Percentiles rank a stretch among this genome's conserved stretches.
These are phyloP conservation scores for Pristiophorus japonicus DNA, from an alignment of 2,113 vertebrate genomes.

Conservation along the genomic window DNA sequence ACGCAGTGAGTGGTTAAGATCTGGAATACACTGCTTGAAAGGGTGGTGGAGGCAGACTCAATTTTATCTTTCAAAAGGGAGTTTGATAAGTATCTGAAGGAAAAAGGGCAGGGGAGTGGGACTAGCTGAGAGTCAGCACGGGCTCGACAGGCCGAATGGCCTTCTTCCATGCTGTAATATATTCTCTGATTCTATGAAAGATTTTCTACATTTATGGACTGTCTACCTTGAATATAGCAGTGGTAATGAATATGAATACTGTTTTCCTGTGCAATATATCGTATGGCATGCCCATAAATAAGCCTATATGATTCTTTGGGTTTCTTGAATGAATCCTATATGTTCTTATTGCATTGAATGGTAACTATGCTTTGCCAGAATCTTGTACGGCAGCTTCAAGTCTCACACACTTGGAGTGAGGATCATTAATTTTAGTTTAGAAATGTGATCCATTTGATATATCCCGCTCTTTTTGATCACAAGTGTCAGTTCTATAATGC, in stretches of 20 bases:
- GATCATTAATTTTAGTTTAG: neutral
- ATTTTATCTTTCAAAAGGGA: too few species aligned
- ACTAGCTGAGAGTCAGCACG: too few species aligned
- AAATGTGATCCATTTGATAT: constrained; percentile 28
- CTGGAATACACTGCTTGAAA: too few species aligned
- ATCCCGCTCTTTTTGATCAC: neutral
- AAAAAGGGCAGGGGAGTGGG: too few species aligned
- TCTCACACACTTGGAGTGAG: neutral
- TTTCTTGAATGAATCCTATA: neutral
- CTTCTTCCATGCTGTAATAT: too few species aligned
- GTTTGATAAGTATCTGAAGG: too few species aligned
- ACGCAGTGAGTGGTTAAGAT: too few species aligned
- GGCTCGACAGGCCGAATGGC: too few species aligned
- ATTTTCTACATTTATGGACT: neutral
- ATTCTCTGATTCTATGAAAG: too few species aligned
- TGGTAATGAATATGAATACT: neutral
- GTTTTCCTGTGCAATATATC: neutral
- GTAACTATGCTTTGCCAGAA: neutral
- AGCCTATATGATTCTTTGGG: neutral
- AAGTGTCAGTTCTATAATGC: too few species aligned
- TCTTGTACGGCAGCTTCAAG: neutral
- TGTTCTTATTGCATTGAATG: neutral
- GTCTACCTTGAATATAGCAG: neutral
- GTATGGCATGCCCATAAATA: neutral
- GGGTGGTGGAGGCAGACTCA: too few species aligned